Conservation (phyloP, 2,797 vertebrate genomes). For the Epinephelus coioides region DNA sequence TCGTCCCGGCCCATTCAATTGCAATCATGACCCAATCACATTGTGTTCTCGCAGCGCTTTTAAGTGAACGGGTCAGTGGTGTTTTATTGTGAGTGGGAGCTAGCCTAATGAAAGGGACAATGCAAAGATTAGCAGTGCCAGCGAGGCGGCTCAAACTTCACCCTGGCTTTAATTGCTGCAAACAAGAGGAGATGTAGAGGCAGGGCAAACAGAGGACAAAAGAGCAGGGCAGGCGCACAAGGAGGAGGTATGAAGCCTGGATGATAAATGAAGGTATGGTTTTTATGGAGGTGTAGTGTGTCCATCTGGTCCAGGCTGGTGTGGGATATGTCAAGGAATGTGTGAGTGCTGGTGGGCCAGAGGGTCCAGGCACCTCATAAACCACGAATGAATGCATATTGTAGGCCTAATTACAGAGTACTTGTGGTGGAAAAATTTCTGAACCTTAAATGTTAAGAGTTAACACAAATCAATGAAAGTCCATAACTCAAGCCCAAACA, state of each 20-base stretch:
- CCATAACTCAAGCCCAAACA: not conserved
- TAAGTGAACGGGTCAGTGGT: constrained; percentile 88
- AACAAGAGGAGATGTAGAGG: constrained; percentile 88
- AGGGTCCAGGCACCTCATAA: constrained; percentile 54
- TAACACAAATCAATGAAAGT: constrained; percentile 24
- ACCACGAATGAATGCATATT: constrained; percentile 52
- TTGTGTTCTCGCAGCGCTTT: constrained; percentile 84
- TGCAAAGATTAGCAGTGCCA: constrained; percentile 90
- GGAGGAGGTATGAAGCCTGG: constrained; percentile 56
- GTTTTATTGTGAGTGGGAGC: constrained; percentile 88
- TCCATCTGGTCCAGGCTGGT: constrained; percentile 59
- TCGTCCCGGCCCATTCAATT: constrained; percentile 85
- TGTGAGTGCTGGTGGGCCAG: constrained; percentile 34
- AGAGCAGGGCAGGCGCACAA: constrained; percentile 72
- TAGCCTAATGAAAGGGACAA: constrained; percentile 92
- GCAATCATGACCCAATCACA: constrained; percentile 89
- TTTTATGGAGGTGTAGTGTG: constrained; percentile 61
- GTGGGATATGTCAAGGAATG: constrained; percentile 61
- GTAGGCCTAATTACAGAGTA: constrained; percentile 49
- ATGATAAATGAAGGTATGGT: constrained; percentile 63
- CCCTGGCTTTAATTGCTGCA: constrained; percentile 89
- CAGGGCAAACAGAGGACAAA: constrained; percentile 88
- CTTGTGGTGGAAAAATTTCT: constrained; percentile 16
- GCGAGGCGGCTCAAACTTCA: constrained; percentile 89
- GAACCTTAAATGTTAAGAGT: constrained; percentile 28